Evolutionary conservation across 2,888 invertebrate genomes (phyloP).

Genomic region (Brachylomia viminalis): DNA sequence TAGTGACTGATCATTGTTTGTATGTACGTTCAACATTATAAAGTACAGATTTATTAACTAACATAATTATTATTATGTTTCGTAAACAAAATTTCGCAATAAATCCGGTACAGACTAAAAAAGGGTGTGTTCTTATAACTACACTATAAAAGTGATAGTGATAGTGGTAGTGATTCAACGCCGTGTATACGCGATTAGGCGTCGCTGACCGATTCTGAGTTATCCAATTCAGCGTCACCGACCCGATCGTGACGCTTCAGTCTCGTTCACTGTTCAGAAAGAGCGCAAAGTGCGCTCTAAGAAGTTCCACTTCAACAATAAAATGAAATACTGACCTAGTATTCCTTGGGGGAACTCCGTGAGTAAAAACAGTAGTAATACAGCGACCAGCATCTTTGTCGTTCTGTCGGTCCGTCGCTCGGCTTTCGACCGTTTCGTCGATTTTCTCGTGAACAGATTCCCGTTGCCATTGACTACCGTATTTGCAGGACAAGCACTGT

Average conservation of each 20-base stretch:
- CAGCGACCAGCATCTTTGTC: constrained; percentile 96
- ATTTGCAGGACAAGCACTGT: constrained; percentile 84
- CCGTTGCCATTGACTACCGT: constrained; percentile 82
- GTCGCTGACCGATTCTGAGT: no score
- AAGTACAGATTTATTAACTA: constrained; percentile 43
- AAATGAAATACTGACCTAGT: constrained; percentile 86
- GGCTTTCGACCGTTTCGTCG: constrained; percentile 85
- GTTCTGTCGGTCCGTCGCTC: constrained; percentile 93
- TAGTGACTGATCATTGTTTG: constrained; percentile 23
- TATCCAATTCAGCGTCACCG: no score
- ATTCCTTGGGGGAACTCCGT: constrained; percentile 97
- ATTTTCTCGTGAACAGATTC: constrained; percentile 83
- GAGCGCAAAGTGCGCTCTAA: no score
- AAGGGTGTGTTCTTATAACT: no score
- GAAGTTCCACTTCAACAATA: background rate
- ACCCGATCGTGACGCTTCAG: no score
- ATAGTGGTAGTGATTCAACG: no score
- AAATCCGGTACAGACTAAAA: constrained; percentile 6
- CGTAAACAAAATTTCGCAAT: constrained; percentile 10
- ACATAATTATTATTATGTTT: constrained; percentile 1
- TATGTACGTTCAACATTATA: constrained; percentile 21
- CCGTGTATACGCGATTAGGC: no score
- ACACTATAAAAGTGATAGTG: no score
- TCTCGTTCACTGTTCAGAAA: no score
- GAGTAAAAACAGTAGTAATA: constrained; percentile 95